These are phyloP conservation scores for Corynorhinus townsendii DNA, from an alignment of 2,113 vertebrate genomes.

Conservation along the genomic window DNA sequence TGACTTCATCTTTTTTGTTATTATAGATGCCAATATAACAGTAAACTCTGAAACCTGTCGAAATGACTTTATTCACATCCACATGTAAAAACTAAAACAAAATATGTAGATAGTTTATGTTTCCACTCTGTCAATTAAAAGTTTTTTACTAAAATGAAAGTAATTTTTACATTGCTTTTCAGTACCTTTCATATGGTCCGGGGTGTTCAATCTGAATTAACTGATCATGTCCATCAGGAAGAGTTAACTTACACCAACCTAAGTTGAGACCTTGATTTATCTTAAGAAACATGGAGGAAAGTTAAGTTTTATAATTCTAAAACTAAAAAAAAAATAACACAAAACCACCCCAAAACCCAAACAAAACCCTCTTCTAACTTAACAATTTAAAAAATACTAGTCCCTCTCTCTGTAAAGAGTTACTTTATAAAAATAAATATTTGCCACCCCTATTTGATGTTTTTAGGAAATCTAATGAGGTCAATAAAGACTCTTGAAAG, in stretches of 20 bases:
- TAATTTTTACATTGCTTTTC: conserved; percentile 18
- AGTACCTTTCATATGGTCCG: conserved; percentile 81
- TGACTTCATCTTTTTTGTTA: conserved; percentile 11
- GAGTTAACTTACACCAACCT: conserved; percentile 80
- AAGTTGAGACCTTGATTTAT: conserved; percentile 64
- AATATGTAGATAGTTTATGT: conserved; percentile 3
- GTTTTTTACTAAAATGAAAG: background rate
- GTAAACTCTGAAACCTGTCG: background rate
- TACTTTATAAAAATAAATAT: conserved; percentile 28
- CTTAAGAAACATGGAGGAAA: conserved; percentile 68
- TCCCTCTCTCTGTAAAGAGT: background rate
- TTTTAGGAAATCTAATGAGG: conserved; percentile 30
- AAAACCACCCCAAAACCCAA: background rate
- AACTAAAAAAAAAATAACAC: background rate
- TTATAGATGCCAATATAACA: background rate
- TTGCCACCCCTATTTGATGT: background rate
- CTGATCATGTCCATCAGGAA: conserved; percentile 75
- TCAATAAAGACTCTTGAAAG: background rate
- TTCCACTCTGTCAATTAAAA: background rate
- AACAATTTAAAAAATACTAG: conserved; percentile 5
- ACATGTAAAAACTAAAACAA: conserved; percentile 12
- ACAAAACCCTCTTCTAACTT: background rate
- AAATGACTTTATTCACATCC: conserved; percentile 14
- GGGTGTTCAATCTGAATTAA: conserved; percentile 76
- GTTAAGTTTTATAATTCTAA: conserved; percentile 12